Base-by-base conservation (phyloP, 1,140 invertebrate species). In the Drosophila ogumai region DNA sequence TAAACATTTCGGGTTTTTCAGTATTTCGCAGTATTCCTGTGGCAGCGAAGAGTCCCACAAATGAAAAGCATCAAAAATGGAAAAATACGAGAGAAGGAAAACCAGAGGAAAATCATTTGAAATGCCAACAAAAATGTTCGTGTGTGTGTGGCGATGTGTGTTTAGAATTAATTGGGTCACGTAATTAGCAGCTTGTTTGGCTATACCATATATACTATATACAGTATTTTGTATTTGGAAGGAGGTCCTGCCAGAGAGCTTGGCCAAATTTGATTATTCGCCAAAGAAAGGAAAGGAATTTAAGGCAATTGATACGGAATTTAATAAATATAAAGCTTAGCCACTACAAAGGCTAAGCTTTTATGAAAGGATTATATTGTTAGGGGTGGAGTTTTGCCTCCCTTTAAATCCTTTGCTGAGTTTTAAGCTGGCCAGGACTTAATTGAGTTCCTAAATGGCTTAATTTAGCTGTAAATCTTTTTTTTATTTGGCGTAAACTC, bases 121-220 rank as follows among this genome's bases (percentile, higher is more conserved):
- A 87, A 82, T 76, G 54, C 81, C 81, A 85, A 41, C 75, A 41
- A 57, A 75, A 67, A 52, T 49, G 34, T 32, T 13, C 28, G 15
- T 49, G 34, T 44, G 47, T 56, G 61, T 47, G 64, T 34, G 61
- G 44, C 67, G 67, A 61, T 75, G 79, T 79, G 81, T 65, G 81
- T 46, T 86, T 87, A 82, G 82, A 82, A 79, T 88, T 87, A 87
- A 87, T 87, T 87, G 82, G 82, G 82, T 87, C 82, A 87, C 84
- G 82, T 86, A 87, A 86, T 86, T 86, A 86, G 82, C 82, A 87
- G 79, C 79, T 71, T 78, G 73, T 85, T 85, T 81, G 72, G 17
- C 32, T 22, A 46, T 47, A 32, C 8, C 9, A 28, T n/a, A 47
- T 55, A 63, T 41, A 44, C 52, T 19, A 38, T 22, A 67, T 32